Percentiles rank a stretch among this genome's conserved stretches.
These are phyloP conservation scores for Tragelaphus oryx DNA, from an alignment of 2,797 vertebrate genomes.

Conservation along the genomic window DNA sequence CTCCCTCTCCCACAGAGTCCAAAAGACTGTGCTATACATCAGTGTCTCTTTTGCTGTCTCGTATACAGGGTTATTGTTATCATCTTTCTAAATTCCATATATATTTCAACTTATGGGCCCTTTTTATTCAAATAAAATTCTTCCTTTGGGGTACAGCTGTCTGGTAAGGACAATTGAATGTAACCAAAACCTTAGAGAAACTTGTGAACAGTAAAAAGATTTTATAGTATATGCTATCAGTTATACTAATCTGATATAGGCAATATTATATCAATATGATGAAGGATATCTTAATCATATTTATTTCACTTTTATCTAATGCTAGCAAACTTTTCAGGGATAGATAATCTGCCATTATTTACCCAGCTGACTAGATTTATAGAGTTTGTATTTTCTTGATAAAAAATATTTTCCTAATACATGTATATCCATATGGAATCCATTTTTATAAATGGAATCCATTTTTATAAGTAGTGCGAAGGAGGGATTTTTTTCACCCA, in stretches of 20 bases:
- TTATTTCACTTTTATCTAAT: not conserved
- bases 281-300: not conserved
- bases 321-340: not conserved
- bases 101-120: not conserved
- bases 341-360: not conserved
- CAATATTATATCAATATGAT: not conserved
- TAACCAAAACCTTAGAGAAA: not conserved
- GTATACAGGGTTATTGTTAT: too few relatives aligned
- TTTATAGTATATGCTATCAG: not conserved
- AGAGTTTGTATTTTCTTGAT: conserved; percentile 25
- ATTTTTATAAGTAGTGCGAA: not conserved
- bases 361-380: not conserved
- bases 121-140: conserved; percentile 25
- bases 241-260: not conserved
- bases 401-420: conserved; percentile 14
- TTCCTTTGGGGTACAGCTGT: not conserved
- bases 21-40: too few relatives aligned
- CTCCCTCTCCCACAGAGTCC: too few relatives aligned
- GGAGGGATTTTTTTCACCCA: not conserved
- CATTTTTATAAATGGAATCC: conserved; percentile 15
- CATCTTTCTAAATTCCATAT: too few relatives aligned
- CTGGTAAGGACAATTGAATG: not conserved
- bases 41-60: too few relatives aligned
- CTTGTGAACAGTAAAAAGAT: not conserved
- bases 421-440: not conserved